A percentile compares a stretch with the other conserved stretches of the same genome.
Evolutionary conservation across 2,113 vertebrate species (phyloP).

Genomic region (Candoia aspera): DNA sequence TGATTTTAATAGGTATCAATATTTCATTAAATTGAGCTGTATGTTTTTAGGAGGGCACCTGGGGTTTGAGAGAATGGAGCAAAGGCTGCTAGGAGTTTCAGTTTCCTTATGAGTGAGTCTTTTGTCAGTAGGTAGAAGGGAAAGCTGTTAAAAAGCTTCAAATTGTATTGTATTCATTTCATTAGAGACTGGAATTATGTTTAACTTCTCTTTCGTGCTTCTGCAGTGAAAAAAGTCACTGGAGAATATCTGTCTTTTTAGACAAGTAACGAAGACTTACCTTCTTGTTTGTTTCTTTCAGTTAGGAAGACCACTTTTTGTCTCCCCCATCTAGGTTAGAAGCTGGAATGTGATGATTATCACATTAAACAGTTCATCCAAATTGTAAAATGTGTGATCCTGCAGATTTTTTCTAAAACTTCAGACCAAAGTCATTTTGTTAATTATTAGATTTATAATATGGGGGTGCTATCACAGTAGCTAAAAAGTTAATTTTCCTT

Average conservation of each 20-base stretch:
- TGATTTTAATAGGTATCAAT: constrained; percentile 61
- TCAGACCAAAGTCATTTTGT: background rate
- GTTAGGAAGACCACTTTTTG: constrained; percentile 4
- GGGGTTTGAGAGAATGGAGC: constrained; percentile 33
- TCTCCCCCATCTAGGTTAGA: background rate
- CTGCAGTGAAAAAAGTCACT: constrained; percentile 7
- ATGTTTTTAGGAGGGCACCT: constrained; percentile 38
- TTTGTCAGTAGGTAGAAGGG: background rate
- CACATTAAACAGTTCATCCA: background rate
- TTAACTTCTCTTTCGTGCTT: constrained; percentile 4
- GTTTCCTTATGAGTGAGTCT: constrained; percentile 37
- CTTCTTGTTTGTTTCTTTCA: constrained; percentile 1
- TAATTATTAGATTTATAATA: background rate
- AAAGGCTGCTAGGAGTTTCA: constrained; percentile 46
- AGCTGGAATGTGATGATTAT: constrained; percentile 3
- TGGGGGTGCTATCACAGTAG: background rate
- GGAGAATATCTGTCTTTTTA: background rate
- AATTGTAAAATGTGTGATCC: background rate
- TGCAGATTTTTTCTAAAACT: background rate
- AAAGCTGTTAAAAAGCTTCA: constrained; percentile 33
- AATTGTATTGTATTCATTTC: constrained; percentile 7
- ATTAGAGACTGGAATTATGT: background rate
- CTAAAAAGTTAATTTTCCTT: background rate
- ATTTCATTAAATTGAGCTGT: constrained; percentile 55
- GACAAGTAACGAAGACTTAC: rapidly evolving